Evolutionary conservation across 2,113 vertebrate species (phyloP).

Genomic region (Hucho hucho): DNA sequence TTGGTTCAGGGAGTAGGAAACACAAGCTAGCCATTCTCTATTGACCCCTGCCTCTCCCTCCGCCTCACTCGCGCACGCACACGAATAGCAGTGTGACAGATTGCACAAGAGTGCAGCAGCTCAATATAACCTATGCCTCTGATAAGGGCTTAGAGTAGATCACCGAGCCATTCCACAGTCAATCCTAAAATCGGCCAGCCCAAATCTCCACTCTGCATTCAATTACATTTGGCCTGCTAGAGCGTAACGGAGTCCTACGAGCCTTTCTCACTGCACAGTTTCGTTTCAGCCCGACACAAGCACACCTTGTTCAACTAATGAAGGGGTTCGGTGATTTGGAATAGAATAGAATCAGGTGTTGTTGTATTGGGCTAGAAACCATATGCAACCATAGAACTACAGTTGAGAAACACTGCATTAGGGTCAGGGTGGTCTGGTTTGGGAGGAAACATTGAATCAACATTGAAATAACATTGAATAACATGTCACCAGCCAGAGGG

Average conservation of each 20-base stretch:
- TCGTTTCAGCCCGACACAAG: too few species aligned
- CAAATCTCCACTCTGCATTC: too few species aligned
- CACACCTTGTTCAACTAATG: too few species aligned
- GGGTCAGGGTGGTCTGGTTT: neutral
- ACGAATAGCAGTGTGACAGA: neutral
- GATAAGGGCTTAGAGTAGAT: neutral
- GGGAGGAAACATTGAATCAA: neutral
- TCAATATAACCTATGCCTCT: neutral
- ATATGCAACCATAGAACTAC: too few species aligned
- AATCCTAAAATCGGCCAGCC: neutral
- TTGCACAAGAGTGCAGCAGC: neutral
- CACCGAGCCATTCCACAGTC: neutral
- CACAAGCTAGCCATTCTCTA: too few species aligned
- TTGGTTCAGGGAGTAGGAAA: too few species aligned
- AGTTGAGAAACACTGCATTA: neutral
- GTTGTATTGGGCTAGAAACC: too few species aligned
- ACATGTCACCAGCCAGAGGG: neutral
- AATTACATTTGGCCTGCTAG: too few species aligned
- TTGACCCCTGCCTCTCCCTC: constrained; percentile 4
- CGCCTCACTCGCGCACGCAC: neutral
- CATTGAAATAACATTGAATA: neutral
- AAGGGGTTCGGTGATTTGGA: too few species aligned
- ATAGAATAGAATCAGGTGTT: too few species aligned
- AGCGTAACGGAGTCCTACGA: too few species aligned
- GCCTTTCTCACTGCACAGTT: too few species aligned